Evolutionary conservation across 1,140 invertebrate species (phyloP).

Genomic region (Lanistes nyassanus): DNA sequence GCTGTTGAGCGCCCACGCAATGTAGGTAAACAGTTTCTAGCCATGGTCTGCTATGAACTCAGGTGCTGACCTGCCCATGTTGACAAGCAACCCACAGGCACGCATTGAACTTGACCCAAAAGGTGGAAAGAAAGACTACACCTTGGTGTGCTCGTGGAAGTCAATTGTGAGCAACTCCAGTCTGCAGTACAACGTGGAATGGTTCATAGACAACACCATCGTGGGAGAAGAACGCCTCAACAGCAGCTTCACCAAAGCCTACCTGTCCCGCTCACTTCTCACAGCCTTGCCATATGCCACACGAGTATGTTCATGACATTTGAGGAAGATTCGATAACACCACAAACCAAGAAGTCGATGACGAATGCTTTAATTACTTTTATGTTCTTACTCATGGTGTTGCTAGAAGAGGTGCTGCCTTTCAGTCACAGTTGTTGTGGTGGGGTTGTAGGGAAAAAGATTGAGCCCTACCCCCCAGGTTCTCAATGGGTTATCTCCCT

Average conservation of each 20-base stretch:
- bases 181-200: constrained; percentile 35
- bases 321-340: not conserved
- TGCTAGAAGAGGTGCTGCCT: no score
- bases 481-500: no score
- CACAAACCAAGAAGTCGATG: no score
- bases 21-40: not conserved
- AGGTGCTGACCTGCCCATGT: constrained; percentile 32
- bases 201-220: constrained; percentile 37
- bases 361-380: no score
- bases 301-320: constrained; percentile 29
- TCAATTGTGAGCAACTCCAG: constrained; percentile 26
- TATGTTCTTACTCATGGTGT: no score
- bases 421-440: no score
- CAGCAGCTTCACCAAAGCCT: constrained; percentile 16
- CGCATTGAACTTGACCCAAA: constrained; percentile 21
- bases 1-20: not conserved
- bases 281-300: constrained; percentile 39
- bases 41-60: not conserved
- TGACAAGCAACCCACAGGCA: constrained; percentile 34
- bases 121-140: constrained; percentile 25
- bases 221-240: constrained; percentile 21
- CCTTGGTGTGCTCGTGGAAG: constrained; percentile 36
- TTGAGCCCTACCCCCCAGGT: no score
- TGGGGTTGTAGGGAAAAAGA: no score
- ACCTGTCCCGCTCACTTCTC: constrained; percentile 34